phyloP scores from a whole-genome alignment of 64 coral and sea anemone species.

The Platygyra sinensis region DNA sequence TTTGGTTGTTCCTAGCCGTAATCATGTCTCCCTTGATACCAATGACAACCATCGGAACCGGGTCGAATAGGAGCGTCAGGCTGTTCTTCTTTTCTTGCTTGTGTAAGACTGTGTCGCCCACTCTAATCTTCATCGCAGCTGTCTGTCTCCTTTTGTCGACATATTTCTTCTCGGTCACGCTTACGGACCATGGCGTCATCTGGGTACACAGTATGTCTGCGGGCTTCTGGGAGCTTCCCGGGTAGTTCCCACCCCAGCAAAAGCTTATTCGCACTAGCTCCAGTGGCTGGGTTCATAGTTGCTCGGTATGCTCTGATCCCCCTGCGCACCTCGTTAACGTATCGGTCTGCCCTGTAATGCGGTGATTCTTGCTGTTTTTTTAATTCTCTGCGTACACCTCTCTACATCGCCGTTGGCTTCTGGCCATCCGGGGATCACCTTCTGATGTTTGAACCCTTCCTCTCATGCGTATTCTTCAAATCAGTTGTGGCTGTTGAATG shows the following conservation, averaged over 20 bases:
- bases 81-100: slow-evolving; percentile 13
- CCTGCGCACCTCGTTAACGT: background rate
- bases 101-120: background rate
- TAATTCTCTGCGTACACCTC: slow-evolving; percentile 63
- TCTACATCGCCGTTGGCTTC: slow-evolving; percentile 70
- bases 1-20: too few relatives aligned
- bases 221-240: background rate
- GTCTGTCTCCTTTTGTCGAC: background rate
- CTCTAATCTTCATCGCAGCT: background rate
- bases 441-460: slow-evolving; percentile 43
- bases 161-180: slow-evolving; percentile 6
- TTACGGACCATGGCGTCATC: too few relatives aligned
- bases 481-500: slow-evolving; percentile 45
- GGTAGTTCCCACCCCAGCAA: too few relatives aligned
- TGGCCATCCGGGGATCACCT: slow-evolving; percentile 36
- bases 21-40: slow-evolving; percentile 3
- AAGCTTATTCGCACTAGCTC: too few relatives aligned
- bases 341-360: background rate
- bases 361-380: slow-evolving; percentile 27
- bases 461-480: slow-evolving; percentile 51
- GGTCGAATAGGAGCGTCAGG: slow-evolving; percentile 15
- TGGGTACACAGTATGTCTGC: background rate
- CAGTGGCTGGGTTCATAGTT: too few relatives aligned
- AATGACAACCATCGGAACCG: slow-evolving; percentile 11
- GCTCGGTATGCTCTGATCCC: background rate